These are phyloP conservation scores for Pelusios castaneus DNA, from an alignment of 2,113 vertebrate species.

Conservation along the genomic window DNA sequence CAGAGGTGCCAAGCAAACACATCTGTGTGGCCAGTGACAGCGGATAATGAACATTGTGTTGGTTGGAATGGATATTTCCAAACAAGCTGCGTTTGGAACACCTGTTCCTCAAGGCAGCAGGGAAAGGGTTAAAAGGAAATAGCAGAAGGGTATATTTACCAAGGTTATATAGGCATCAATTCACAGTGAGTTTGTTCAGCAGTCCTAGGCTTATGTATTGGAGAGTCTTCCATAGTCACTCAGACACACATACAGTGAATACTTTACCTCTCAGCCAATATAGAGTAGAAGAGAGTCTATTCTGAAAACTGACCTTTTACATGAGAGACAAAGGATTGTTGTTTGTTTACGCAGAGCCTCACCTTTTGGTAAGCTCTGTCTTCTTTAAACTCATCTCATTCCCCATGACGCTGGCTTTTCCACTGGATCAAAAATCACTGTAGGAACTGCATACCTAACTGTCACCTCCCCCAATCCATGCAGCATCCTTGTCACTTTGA, in stretches of 20 bases:
- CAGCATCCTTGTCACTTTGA: neutral
- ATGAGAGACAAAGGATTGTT: neutral
- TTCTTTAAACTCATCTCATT: neutral
- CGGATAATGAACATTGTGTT: too few species aligned
- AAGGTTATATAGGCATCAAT: neutral
- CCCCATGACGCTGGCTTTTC: neutral
- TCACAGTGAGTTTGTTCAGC: neutral
- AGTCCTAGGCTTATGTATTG: neutral
- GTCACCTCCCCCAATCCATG: rapidly evolving
- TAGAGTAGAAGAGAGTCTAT: neutral
- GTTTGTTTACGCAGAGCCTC: neutral
- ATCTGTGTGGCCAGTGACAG: neutral
- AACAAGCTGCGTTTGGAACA: neutral
- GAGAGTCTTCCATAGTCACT: neutral
- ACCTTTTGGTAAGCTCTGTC: neutral
- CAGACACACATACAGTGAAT: neutral
- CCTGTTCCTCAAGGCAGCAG: neutral
- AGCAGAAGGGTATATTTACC: neutral
- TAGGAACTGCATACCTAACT: rapidly evolving
- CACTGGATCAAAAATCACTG: neutral
- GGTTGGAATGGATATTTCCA: neutral
- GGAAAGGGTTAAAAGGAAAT: neutral
- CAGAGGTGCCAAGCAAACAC: neutral
- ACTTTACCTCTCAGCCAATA: slow-evolving; percentile 36
- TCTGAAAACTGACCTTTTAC: neutral